Evolutionary conservation across 2,888 invertebrate species (phyloP).

Genomic region (Lasius fuliginosus): DNA sequence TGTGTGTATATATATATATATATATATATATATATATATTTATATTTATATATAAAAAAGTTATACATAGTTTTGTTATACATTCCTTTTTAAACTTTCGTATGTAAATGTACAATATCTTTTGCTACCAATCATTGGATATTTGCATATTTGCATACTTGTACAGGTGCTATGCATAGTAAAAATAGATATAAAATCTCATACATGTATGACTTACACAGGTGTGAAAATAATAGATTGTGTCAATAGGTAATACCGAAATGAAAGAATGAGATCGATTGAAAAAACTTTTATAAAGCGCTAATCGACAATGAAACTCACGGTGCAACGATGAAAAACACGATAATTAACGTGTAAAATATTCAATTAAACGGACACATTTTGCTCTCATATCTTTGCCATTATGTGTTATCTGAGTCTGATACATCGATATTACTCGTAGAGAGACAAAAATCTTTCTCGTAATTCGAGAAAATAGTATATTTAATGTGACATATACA

Average conservation of each 20-base stretch:
- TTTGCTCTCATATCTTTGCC: constrained; percentile 56
- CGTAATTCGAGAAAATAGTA: constrained; percentile 22
- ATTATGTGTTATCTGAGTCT: constrained; percentile 76
- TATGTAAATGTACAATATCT: constrained; percentile 25
- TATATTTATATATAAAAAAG: no score
- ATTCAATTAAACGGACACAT: constrained; percentile 35
- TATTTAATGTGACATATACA: constrained; percentile 21
- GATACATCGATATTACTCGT: constrained; percentile 42
- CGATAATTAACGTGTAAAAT: constrained; percentile 33
- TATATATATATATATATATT: no score
- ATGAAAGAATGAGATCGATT: constrained; percentile 30
- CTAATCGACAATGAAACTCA: constrained; percentile 31
- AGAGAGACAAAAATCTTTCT: not conserved
- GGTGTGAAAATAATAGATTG: constrained; percentile 33
- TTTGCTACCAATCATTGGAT: constrained; percentile 30
- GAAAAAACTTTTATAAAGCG: constrained; percentile 32
- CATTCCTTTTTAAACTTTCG: constrained; percentile 31
- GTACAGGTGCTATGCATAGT: constrained; percentile 46
- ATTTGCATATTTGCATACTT: constrained; percentile 47
- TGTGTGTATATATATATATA: not conserved
- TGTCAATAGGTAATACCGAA: constrained; percentile 45
- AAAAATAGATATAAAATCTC: constrained; percentile 42
- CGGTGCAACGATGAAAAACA: constrained; percentile 10
- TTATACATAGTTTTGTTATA: not conserved
- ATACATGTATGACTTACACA: constrained; percentile 36